phyloP scores from a whole-genome alignment of 1,140 invertebrate genomes.

The Nephila pilipes region DNA sequence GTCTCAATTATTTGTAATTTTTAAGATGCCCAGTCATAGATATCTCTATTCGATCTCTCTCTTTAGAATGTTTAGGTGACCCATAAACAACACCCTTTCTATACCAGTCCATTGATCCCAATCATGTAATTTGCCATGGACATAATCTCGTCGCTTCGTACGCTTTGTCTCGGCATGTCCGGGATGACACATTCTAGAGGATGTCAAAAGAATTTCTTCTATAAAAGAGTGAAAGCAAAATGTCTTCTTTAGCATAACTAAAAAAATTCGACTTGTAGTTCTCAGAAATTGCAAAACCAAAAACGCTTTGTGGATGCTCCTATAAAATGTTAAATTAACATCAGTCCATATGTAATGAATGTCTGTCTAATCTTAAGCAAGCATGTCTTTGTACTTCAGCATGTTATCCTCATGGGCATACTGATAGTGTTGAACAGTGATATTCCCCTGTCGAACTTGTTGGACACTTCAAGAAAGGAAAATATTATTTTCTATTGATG shows the following conservation, averaged over 20 bases:
- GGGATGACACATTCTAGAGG: neutral
- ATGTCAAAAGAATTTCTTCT: neutral
- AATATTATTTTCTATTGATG: neutral
- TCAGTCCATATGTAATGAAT: constrained; percentile 69
- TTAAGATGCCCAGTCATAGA: constrained; percentile 59
- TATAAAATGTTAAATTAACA: constrained; percentile 27
- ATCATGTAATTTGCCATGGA: constrained; percentile 25
- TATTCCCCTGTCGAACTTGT: neutral
- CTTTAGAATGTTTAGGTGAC: constrained; percentile 31
- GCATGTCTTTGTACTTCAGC: constrained; percentile 41
- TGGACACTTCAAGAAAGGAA: neutral
- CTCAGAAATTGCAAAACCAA: constrained; percentile 26
- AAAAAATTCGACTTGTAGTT: constrained; percentile 45
- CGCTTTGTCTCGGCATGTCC: neutral
- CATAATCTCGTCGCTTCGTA: neutral
- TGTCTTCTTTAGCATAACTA: constrained; percentile 33
- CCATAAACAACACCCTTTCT: constrained; percentile 29
- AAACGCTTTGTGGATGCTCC: constrained; percentile 50
- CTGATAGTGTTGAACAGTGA: neutral
- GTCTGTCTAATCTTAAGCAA: constrained; percentile 61
- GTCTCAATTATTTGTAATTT: constrained; percentile 68
- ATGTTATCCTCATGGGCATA: constrained; percentile 21
- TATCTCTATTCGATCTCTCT: constrained; percentile 64
- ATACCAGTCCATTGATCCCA: constrained; percentile 2
- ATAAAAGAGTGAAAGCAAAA: constrained; percentile 27